Evolutionary conservation across 1,140 invertebrate genomes (phyloP).

Genomic region (Habropoda laboriosa): DNA sequence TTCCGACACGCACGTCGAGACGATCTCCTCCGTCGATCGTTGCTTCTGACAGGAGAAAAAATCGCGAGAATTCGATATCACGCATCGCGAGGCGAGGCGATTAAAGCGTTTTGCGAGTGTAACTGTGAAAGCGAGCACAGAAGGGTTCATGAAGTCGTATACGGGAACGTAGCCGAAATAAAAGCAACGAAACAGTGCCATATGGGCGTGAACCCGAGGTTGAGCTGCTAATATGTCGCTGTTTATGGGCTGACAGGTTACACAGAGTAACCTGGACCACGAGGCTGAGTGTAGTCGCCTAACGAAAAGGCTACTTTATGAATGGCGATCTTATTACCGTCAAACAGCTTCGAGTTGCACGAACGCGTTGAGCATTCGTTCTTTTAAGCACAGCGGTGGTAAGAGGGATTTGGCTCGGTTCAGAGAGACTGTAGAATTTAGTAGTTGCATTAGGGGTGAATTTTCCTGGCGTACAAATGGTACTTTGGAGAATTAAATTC

Average conservation of each 20-base stretch:
- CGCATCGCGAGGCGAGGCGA: slow-evolving; percentile 15
- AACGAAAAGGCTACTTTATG: slow-evolving; percentile 15
- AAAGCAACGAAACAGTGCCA: slow-evolving; percentile 17
- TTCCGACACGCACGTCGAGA: background rate
- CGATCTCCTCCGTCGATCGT: slow-evolving; percentile 16
- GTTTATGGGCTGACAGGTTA: slow-evolving; percentile 37
- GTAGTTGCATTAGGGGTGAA: no score
- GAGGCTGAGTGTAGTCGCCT: background rate
- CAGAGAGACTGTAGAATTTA: background rate
- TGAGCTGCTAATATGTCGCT: slow-evolving; percentile 29
- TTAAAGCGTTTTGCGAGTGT: background rate
- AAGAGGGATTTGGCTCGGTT: background rate
- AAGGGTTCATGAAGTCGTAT: slow-evolving; percentile 2
- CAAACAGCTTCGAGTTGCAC: slow-evolving; percentile 1
- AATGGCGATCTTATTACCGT: slow-evolving; percentile 24
- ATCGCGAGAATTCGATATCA: slow-evolving; percentile 42
- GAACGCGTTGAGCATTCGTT: background rate
- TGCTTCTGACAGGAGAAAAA: slow-evolving; percentile 45
- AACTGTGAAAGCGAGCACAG: no score
- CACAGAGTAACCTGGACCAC: slow-evolving; percentile 36
- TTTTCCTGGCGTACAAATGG: background rate
- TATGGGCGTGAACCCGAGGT: slow-evolving; percentile 33
- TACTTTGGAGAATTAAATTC: no score
- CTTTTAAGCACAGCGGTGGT: background rate
- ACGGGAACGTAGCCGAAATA: slow-evolving; percentile 18